Base-by-base conservation (phyloP, 2,888 invertebrate species). In the Hypomecis atomaria region DNA sequence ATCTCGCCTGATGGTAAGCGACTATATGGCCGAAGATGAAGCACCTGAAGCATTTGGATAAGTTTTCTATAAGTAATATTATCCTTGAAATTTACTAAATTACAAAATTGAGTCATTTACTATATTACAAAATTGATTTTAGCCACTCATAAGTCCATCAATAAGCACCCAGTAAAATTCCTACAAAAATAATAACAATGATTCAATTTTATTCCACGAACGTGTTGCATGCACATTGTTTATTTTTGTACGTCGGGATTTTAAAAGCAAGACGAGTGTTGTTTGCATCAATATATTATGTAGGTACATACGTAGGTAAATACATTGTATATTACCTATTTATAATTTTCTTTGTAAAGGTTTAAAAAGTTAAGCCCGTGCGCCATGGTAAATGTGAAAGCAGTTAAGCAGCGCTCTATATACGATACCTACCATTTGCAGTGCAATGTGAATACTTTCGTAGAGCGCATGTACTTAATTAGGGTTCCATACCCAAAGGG, bases 151-250 rank as follows among this genome's bases (percentile, higher is more conserved):
- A 45, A 40, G 6, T 13, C 0, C 8, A 10, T 11, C 36, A 49
- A 44, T 47, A n/a, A 11, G 5, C 48, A 9, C 11, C 9, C 45
- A 59, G 55, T 42, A 56, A 40, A 55, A 47, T 59, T 33, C 59
- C 40, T n/a, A 38, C 45, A 43, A 40, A 57, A 47, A 54, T 49
- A 58, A 58, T 52, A 59, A 57, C 52, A 60, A 56, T 65, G 60
- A 65, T 33, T 57, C 42, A 52, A 53, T 60, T 65, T 42, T 56
- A 59, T 59, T 61, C 45, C 54, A 34, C 59, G 59, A 62, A 60
- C 38, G 34, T 10, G 7, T 37, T 36, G 45, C 48, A 56, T 59
- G 56, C 44, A 53, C 6, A 59, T 66, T 60, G 57, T 63, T 62
- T 66, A 59, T 56, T 62, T 62, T 66, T 40, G 50, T 59, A 53